Base-by-base conservation (phyloP, 2,113 vertebrate species). In the Leptobrachium leishanense region DNA sequence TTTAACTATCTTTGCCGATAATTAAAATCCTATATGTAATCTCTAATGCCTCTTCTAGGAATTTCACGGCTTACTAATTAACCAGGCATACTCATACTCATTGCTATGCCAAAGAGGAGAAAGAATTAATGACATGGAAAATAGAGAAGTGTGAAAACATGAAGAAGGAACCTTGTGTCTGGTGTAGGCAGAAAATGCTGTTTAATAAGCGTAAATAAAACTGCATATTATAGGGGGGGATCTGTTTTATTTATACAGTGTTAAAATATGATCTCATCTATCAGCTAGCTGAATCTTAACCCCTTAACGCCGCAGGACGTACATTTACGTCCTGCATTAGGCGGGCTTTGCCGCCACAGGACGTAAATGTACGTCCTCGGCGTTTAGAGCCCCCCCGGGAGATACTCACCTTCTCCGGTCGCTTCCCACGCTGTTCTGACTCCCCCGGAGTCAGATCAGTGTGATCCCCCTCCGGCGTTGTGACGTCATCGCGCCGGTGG, bases 61-160 rank as follows among this genome's bases (percentile, higher is more conserved):
- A 7, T 42, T 66, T 59, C 69, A 54, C 11, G 72, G 68, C 77
- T 79, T 53, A 66, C 70, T 79, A 79, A 79, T 80, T 80, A 80
- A 80, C 77, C 67, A 68, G 63, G 54, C 50, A 10, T 73, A 59
- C 31, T 44, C 41, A 57, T 59, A 50, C 70, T 67, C 53, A 67
- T 73, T 67, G 46, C 72, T 74, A 73, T 80, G 77, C 77, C 77
- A 73, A 67, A 65, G 43, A 74, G 59, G 12, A 68, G 50, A 73
- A 73, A 80, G 50, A 80, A 67, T 73, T 80, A 78, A 78, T 80
- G 70, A 74, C 67, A 74, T 80, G 70, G 77, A 80, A 80, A 80
- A 80, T 68, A 68, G 77, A 74, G 72, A 79, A 43, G 62, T 72
- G 77, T 64, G 43, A 70, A 75, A 62, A 64, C 63, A 69, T 11